Base-by-base conservation (phyloP, 2,113 vertebrate genomes). In the Oncorhynchus kisutch region DNA sequence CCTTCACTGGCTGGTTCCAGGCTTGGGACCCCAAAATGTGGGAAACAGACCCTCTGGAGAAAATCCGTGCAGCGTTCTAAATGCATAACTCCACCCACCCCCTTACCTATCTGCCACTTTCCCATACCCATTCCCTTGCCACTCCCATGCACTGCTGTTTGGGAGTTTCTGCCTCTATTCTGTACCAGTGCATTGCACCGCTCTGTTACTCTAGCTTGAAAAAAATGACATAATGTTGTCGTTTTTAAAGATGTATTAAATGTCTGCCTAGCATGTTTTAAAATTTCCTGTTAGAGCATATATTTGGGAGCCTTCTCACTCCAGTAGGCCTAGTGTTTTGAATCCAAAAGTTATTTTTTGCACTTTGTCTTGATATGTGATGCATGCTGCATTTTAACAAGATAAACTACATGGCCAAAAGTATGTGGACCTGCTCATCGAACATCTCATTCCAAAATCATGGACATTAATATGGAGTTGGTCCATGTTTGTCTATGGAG, bases 1-100 rank as follows among this genome's bases (percentile, higher is more conserved):
- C 86, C 0, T 95, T 94, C 85, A 93, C 88, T 25, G 94, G 94
- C 80, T 95, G 94, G 94, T 95, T 94, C 91, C 92, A 94, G 77
- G 94, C 91, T 20, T 94, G 94, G 94, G 94, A 95, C 72, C 0
- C 77, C 49, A 89, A 90, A 31, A 91, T 94, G 92, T 95, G 93
- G 93, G 90, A 93, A 3, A 88, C 49, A 0, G 90, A 92, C 73
- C 87, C 89, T 1, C 8, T 93, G 76, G 89, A 90, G 0, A 86
- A 83, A 75, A 90, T 94, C 69, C 85, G 83, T 8, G 72, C 67
- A n/a, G 24, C 29, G 3, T 91, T 93, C 85, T 92, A 65, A 92
- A 72, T 22, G 20, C 67, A 18, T 27, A 20, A 22, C 72, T 22
- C 73, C 60, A n/a, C 31, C 11, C 16, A 18, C 31, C 67, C 14